These are phyloP conservation scores for Volucella inflata DNA, from an alignment of 2,888 invertebrate species.

Conservation along the genomic window DNA sequence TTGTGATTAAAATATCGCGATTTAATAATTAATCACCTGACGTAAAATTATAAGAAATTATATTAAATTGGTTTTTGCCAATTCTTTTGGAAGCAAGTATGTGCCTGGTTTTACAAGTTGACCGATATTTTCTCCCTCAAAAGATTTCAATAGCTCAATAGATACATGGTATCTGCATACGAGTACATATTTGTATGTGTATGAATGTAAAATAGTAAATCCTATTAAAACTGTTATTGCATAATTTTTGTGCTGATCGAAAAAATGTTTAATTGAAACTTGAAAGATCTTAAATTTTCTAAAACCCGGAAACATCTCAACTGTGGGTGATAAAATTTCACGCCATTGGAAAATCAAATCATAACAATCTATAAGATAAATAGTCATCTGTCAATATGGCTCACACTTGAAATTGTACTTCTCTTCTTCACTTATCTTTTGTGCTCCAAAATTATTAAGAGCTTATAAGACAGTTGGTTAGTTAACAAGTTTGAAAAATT, in stretches of 20 bases:
- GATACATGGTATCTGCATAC: no score
- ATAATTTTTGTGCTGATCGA: conserved; percentile 16
- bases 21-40: no score
- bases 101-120: no score
- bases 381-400: conserved; percentile 24
- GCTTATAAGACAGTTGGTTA: conserved; percentile 12
- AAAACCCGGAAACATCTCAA: conserved; percentile 34
- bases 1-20: no score
- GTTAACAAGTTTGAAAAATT: conserved; percentile 29
- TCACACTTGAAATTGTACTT: conserved; percentile 35
- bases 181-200: no score
- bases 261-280: conserved; percentile 24
- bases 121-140: no score
- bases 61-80: no score
- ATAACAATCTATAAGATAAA: conserved; percentile 13
- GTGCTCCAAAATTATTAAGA: conserved; percentile 5
- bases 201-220: no score
- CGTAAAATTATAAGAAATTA: no score
- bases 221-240: background rate
- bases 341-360: conserved; percentile 30
- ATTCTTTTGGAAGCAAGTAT: no score
- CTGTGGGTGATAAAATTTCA: conserved; percentile 53
- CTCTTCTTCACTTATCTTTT: conserved; percentile 11
- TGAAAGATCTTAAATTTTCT: conserved; percentile 16
- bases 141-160: no score